Conservation (phyloP, 2,797 vertebrate species). For the Macroramphosus scolopax region DNA sequence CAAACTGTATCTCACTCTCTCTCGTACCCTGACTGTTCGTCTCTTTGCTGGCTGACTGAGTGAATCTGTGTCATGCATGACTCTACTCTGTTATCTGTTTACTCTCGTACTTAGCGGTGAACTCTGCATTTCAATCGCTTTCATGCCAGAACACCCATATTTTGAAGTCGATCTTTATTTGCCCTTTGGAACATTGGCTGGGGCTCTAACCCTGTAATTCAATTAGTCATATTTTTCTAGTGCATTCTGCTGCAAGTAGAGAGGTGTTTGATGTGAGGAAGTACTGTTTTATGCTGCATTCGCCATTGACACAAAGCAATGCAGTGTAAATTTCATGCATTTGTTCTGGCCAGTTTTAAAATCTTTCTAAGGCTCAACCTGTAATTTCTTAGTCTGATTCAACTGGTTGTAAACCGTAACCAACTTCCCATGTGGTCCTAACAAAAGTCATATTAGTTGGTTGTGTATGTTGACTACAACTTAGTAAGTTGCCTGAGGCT, state of each 20-base stretch:
- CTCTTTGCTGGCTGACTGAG: constrained; percentile 41
- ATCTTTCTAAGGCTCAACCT: no score
- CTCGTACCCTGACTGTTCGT: constrained; percentile 16
- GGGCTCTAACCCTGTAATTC: constrained; percentile 31
- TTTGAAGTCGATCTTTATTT: constrained; percentile 48
- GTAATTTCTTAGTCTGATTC: no score
- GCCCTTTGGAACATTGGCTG: constrained; percentile 20
- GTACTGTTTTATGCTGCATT: background rate
- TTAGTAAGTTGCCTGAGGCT: no score
- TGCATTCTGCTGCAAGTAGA: constrained; percentile 13
- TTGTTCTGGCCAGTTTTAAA: no score
- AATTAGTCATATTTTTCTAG: constrained; percentile 23
- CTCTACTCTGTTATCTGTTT: constrained; percentile 51
- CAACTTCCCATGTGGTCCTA: no score
- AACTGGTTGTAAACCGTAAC: no score
- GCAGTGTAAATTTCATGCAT: no score
- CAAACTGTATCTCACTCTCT: background rate
- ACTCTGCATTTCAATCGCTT: constrained; percentile 46
- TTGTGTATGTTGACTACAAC: no score
- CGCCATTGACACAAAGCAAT: background rate
- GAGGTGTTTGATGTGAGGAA: constrained; percentile 4
- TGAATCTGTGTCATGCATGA: constrained; percentile 60
- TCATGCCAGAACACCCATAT: constrained; percentile 18
- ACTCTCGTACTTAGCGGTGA: constrained; percentile 35
- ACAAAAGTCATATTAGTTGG: no score